Evolutionary conservation across 2,797 vertebrate species (phyloP).

Genomic region (Distichodus sexfasciatus): DNA sequence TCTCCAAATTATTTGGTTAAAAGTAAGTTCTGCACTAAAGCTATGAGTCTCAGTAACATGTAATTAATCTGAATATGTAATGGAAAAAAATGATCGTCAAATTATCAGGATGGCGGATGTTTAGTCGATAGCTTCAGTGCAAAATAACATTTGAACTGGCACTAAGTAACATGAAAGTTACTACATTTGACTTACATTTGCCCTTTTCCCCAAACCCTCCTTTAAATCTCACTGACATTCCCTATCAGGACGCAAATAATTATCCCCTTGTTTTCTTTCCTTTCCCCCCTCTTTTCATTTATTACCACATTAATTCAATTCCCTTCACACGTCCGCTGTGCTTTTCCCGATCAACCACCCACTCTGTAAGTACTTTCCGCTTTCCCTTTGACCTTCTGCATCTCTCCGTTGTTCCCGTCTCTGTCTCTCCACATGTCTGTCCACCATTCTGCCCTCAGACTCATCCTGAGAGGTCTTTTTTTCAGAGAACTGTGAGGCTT

Average conservation of each 20-base stretch:
- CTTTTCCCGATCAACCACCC: constrained; percentile 37
- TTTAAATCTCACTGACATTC: neutral
- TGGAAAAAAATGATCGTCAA: too few species aligned
- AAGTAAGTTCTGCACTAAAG: too few species aligned
- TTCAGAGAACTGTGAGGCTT: neutral
- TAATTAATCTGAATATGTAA: too few species aligned
- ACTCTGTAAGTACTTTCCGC: constrained; percentile 42
- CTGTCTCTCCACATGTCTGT: neutral
- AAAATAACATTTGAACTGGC: too few species aligned
- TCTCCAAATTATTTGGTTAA: too few species aligned
- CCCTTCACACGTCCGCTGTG: constrained; percentile 32
- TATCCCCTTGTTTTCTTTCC: constrained; percentile 33
- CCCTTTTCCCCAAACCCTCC: too few species aligned
- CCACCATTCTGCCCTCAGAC: neutral
- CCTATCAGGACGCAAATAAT: constrained; percentile 32
- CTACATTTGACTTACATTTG: too few species aligned
- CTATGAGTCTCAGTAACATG: too few species aligned
- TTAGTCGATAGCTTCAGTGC: too few species aligned
- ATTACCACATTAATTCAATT: constrained; percentile 25
- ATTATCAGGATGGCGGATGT: too few species aligned
- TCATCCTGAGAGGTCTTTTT: neutral
- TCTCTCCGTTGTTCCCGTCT: constrained; percentile 23
- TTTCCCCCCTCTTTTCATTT: constrained; percentile 14
- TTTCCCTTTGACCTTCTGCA: constrained; percentile 8
- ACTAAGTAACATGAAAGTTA: too few species aligned